phyloP scores from a whole-genome alignment of 2,888 invertebrate genomes.

The Sesamia inferens region DNA sequence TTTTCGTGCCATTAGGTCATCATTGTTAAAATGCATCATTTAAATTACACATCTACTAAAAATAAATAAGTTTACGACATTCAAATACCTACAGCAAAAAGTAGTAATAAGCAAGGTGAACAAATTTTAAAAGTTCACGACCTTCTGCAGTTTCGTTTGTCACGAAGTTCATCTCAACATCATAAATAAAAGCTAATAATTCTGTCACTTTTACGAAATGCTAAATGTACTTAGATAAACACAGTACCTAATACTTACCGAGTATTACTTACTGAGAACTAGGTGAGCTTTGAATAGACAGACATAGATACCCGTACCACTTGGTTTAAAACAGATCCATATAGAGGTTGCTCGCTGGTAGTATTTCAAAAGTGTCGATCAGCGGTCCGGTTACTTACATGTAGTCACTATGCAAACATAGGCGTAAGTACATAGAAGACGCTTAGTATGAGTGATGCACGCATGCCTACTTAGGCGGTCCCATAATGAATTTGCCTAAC shows the following conservation, averaged over 20 bases:
- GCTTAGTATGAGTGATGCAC: conserved; percentile 15
- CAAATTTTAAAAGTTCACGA: conserved; percentile 81
- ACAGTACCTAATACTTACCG: conserved; percentile 42
- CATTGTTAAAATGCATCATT: conserved; percentile 5
- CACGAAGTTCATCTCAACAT: conserved; percentile 72
- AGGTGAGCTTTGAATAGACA: conserved; percentile 73
- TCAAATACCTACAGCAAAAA: conserved; percentile 59
- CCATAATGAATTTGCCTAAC: no score
- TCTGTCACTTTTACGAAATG: conserved; percentile 58
- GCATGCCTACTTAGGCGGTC: not conserved
- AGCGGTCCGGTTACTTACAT: conserved; percentile 48
- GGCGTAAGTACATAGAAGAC: not conserved
- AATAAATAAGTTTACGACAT: conserved; percentile 52
- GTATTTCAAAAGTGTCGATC: conserved; percentile 68
- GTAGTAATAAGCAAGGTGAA: conserved; percentile 75
- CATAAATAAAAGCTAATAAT: conserved; percentile 46
- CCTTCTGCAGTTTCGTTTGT: conserved; percentile 72
- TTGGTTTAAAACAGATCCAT: conserved; percentile 59
- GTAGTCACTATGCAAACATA: conserved; percentile 13
- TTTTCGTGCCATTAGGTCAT: conserved; percentile 12
- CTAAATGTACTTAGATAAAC: conserved; percentile 34
- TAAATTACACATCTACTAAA: conserved; percentile 8
- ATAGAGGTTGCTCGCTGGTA: conserved; percentile 51
- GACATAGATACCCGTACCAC: conserved; percentile 37
- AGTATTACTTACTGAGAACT: conserved; percentile 72